These are phyloP conservation scores for Scolopax mira DNA, from an alignment of 2,113 vertebrate species.

Conservation along the genomic window DNA sequence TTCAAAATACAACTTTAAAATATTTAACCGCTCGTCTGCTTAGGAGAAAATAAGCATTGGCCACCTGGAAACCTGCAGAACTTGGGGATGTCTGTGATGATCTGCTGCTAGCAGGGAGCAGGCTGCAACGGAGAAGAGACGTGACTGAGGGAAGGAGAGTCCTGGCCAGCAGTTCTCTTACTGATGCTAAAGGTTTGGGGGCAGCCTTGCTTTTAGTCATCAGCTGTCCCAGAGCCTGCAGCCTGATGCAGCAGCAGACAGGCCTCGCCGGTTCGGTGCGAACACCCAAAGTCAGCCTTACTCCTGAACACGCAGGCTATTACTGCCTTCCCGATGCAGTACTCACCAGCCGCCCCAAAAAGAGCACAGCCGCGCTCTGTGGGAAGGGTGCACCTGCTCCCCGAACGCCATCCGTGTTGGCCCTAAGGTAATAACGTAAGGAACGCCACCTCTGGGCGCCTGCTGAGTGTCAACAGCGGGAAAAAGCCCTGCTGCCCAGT, in stretches of 20 bases:
- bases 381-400: not conserved
- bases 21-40: not conserved
- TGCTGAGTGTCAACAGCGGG: fast-evolving
- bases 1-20: not conserved
- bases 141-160: not conserved
- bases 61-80: too few relatives aligned
- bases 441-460: not conserved
- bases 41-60: not conserved
- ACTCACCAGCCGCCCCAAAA: fast-evolving
- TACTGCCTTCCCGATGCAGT: too few relatives aligned
- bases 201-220: not conserved
- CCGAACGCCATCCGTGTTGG: fast-evolving
- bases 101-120: not conserved
- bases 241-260: fast-evolving
- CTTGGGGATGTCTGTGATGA: not conserved
- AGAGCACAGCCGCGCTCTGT: fast-evolving
- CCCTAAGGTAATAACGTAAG: fast-evolving
- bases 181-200: not conserved
- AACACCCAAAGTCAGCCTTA: not conserved
- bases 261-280: too few relatives aligned
- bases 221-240: too few relatives aligned
- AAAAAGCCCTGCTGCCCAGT: too few relatives aligned
- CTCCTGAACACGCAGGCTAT: fast-evolving
- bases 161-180: too few relatives aligned
- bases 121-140: fast-evolving